A percentile compares a stretch with the other conserved stretches of the same genome.
phyloP scores from a whole-genome alignment of 1,140 invertebrate species.

The Hyposmocoma kahamanoa region DNA sequence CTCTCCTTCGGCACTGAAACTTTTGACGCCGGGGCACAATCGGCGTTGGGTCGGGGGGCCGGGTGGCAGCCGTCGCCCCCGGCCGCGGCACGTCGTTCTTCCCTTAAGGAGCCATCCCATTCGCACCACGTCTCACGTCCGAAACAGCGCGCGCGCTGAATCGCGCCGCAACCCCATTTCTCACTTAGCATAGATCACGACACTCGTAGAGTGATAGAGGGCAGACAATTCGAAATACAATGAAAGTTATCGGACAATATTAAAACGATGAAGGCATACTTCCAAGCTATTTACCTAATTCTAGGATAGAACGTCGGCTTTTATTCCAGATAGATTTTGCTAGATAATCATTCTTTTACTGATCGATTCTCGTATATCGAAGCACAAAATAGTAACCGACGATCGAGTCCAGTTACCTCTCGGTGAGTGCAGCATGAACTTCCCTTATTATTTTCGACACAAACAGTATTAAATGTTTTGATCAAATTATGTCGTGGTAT shows the following conservation, averaged over 20 bases:
- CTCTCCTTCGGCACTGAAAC: constrained; percentile 65
- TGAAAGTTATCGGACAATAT: constrained; percentile 69
- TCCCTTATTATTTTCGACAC: constrained; percentile 49
- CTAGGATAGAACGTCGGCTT: constrained; percentile 67
- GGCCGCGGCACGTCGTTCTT: constrained; percentile 18
- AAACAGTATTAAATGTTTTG: constrained; percentile 64
- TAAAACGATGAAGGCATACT: constrained; percentile 65
- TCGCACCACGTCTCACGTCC: too few species aligned
- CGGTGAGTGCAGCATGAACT: constrained; percentile 42
- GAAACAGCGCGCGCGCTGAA: too few species aligned
- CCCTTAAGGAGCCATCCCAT: constrained; percentile 3
- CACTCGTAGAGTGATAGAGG: constrained; percentile 69
- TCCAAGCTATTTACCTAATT: constrained; percentile 65
- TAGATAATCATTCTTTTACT: constrained; percentile 63
- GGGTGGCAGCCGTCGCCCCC: constrained; percentile 13
- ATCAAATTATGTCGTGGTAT: constrained; percentile 57
- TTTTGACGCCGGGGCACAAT: constrained; percentile 63
- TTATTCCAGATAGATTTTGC: constrained; percentile 72
- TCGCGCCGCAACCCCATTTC: too few species aligned
- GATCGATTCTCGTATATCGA: constrained; percentile 61
- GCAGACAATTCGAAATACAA: constrained; percentile 50
- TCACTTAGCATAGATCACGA: constrained; percentile 60
- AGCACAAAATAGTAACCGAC: constrained; percentile 65
- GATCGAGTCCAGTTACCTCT: constrained; percentile 55
- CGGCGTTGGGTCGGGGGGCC: constrained; percentile 11